Conservation (phyloP, 64 coral and sea anemone genomes). For the Orbicella faveolata region DNA sequence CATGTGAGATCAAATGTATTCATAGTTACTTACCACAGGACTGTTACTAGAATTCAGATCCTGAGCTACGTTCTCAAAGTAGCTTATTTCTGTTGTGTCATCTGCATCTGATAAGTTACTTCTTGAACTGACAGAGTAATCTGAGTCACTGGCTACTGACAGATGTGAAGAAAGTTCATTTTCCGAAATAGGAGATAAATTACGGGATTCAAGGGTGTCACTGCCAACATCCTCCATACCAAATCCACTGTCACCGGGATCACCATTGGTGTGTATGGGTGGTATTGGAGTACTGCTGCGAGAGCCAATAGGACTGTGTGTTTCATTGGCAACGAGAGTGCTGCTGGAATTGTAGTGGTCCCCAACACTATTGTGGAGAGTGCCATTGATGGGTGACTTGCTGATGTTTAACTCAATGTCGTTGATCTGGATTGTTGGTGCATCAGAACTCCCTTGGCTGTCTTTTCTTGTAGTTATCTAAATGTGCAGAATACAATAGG, state of each 20-base stretch:
- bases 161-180: conserved; percentile 27
- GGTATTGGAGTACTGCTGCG: conserved; percentile 27
- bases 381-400: conserved; percentile 18
- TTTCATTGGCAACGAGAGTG: conserved; percentile 69
- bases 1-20: background rate
- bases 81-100: conserved; percentile 75
- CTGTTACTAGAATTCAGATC: conserved; percentile 33
- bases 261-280: conserved; percentile 15
- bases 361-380: conserved; percentile 37
- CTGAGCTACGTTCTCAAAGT: conserved; percentile 65
- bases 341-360: conserved; percentile 65
- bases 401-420: conserved; percentile 59
- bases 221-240: conserved; percentile 71
- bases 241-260: conserved; percentile 68
- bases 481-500: background rate
- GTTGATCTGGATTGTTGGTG: conserved; percentile 68
- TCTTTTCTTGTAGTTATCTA: conserved; percentile 13
- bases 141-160: conserved; percentile 43
- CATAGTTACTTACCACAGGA: background rate
- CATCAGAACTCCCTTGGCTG: conserved; percentile 1
- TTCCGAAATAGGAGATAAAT: conserved; percentile 27
- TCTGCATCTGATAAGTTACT: conserved; percentile 66
- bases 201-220: conserved; percentile 38
- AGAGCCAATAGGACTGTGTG: conserved; percentile 40
- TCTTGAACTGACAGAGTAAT: conserved; percentile 31